Percentiles rank a stretch among this genome's conserved stretches.
Evolutionary conservation across 2,888 invertebrate species (phyloP).

Genomic region (Hyalella azteca): DNA sequence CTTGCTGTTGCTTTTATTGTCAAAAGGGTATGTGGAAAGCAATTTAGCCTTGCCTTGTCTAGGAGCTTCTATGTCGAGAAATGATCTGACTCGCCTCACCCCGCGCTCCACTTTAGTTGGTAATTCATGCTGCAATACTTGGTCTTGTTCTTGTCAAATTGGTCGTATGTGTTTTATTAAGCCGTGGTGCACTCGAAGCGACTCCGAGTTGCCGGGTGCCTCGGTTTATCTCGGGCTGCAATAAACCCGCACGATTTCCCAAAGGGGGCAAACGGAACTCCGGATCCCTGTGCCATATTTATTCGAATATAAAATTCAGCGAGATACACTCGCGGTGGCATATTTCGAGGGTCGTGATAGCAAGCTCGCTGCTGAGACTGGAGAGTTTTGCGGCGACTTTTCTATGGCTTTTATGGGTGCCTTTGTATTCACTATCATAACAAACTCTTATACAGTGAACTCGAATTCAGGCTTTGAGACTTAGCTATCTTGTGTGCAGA

Average conservation of each 20-base stretch:
- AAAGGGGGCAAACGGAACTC: conserved; percentile 36
- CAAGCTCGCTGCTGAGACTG: background rate
- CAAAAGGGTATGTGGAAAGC: conserved; percentile 8
- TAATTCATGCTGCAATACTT: conserved; percentile 37
- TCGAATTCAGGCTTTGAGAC: background rate
- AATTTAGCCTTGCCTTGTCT: background rate
- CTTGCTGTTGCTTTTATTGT: conserved; percentile 29
- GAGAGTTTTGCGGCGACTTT: conserved; percentile 29
- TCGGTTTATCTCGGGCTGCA: conserved; percentile 29
- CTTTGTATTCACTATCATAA: conserved; percentile 21
- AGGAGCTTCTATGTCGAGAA: background rate
- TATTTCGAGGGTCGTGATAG: conserved; percentile 28
- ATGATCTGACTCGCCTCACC: conserved; percentile 12
- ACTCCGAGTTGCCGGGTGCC: conserved; percentile 25
- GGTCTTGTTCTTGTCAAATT: conserved; percentile 37
- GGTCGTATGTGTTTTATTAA: conserved; percentile 36
- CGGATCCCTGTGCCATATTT: conserved; percentile 37
- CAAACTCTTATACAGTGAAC: conserved; percentile 3
- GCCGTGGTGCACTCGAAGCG: conserved; percentile 28
- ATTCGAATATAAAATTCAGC: conserved; percentile 37
- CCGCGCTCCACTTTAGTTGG: conserved; percentile 17
- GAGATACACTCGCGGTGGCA: conserved; percentile 33
- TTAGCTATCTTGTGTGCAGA: no score
- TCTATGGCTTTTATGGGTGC: background rate
- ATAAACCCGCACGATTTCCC: conserved; percentile 36